Percentiles rank a stretch among this genome's conserved stretches.
Evolutionary conservation across 2,113 vertebrate species (phyloP).

Genomic region (Pomatostomus ruficeps): DNA sequence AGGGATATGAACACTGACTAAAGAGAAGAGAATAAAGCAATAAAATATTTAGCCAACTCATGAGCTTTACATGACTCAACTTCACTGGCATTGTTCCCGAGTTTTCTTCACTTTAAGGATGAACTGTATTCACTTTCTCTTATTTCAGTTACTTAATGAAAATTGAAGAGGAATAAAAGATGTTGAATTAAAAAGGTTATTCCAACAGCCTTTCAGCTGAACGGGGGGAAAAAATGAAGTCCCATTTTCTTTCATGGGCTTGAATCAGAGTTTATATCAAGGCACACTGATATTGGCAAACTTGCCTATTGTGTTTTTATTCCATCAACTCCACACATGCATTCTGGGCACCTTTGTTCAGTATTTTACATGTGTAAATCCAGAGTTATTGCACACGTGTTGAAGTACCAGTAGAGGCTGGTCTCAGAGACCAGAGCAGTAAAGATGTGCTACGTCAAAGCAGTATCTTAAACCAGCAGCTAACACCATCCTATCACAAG

Average conservation of each 20-base stretch:
- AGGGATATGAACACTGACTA: neutral
- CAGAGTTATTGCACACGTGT: neutral
- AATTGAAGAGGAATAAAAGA: neutral
- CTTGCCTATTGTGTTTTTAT: neutral
- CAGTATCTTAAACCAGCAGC: neutral
- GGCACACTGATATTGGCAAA: neutral
- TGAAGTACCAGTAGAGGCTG: neutral
- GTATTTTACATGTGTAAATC: neutral
- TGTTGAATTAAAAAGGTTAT: neutral
- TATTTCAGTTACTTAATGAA: neutral
- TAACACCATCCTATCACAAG: too few relatives aligned
- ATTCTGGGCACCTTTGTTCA: neutral
- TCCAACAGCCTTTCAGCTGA: neutral
- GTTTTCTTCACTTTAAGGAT: neutral
- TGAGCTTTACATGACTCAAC: neutral
- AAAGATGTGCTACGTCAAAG: neutral
- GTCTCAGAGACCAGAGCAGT: neutral
- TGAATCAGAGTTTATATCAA: neutral
- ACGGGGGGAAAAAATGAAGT: fast-evolving
- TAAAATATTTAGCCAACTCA: neutral
- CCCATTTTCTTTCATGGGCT: neutral
- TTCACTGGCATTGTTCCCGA: neutral
- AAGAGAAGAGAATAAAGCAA: neutral
- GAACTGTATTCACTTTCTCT: neutral
- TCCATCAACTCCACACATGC: neutral